Base-by-base conservation (phyloP, 2,888 invertebrate genomes). In the Drosophila prostipennis region DNA sequence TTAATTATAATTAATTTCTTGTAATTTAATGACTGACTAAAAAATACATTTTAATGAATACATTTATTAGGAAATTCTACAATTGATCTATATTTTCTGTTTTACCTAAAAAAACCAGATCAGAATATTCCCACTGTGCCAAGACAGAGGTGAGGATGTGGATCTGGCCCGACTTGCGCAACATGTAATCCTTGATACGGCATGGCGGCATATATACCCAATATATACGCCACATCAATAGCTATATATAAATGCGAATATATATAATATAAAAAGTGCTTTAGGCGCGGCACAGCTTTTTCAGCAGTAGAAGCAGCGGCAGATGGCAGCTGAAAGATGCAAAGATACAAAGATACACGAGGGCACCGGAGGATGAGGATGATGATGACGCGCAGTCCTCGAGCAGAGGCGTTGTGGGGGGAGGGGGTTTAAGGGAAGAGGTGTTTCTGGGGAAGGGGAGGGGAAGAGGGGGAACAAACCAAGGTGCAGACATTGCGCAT, bases 401-500 rank as follows among this genome's bases (percentile, higher is more conserved):
- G 59, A 26, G 51, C 54, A 58, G 55, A 56, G 74, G 29, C 29
- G 29, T 46, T 32, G 54, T 37, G 52, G 49, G 32, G 14, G 42
- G 19, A 43, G 39, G 55, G 61, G 14, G 6, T 19, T 32, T 3
- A 7, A 16, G 23, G 55, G 36, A 59, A 10, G 16, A 42, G 60
- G 48, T 16, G 32, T 23, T 13, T 13, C 29, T 37, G n/a, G 19
- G 32, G 43, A 37, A 52, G 29, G 39, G 8, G n/a, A 36, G 19
- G 6, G 51, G 36, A 42, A 42, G 45, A 13, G 11, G 54, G 43
- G 43, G 51, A 7, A 54, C 48, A 68, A 68, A 70, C 60, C 48
- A 67, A 78, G 55, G 72, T 71, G 73, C 80, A 87, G 81, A 82
- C 84, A 83, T 80, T 87, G 73, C 78, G 86, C 80, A 87, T 89